Evolutionary conservation across 2,888 invertebrate genomes (phyloP).

Genomic region (Strigamia crassipes): DNA sequence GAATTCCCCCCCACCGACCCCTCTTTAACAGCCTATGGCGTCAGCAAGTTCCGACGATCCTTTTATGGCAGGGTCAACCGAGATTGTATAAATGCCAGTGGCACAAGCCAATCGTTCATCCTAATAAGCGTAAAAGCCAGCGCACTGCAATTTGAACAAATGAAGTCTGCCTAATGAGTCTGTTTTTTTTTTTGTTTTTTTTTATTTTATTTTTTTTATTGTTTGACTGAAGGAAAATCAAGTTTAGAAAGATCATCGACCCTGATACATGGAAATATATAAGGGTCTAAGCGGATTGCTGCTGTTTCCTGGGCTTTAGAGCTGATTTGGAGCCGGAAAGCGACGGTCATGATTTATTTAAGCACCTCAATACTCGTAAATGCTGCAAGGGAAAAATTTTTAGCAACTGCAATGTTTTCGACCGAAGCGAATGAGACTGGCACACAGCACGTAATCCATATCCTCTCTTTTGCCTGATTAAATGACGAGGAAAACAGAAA

Average conservation of each 20-base stretch:
- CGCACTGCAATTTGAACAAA: neutral
- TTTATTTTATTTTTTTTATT: no score
- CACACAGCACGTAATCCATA: neutral
- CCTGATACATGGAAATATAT: neutral
- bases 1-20: neutral
- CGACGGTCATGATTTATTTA: conserved; percentile 30
- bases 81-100: neutral
- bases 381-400: neutral
- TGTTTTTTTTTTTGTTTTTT: neutral
- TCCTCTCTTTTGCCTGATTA: conserved; percentile 2
- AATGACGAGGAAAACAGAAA: neutral
- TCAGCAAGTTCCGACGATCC: neutral
- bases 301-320: neutral
- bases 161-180: neutral
- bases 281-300: conserved; percentile 10
- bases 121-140: conserved; percentile 4
- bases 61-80: neutral
- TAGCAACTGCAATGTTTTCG: conserved; percentile 2
- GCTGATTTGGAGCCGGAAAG: conserved; percentile 25
- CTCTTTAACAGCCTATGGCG: neutral
- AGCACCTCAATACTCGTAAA: conserved; percentile 27
- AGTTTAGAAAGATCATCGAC: neutral
- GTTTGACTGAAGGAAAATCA: neutral
- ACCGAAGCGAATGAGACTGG: neutral
- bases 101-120: neutral